Conservation (phyloP, 2,113 vertebrate species). For the Scortum barcoo region DNA sequence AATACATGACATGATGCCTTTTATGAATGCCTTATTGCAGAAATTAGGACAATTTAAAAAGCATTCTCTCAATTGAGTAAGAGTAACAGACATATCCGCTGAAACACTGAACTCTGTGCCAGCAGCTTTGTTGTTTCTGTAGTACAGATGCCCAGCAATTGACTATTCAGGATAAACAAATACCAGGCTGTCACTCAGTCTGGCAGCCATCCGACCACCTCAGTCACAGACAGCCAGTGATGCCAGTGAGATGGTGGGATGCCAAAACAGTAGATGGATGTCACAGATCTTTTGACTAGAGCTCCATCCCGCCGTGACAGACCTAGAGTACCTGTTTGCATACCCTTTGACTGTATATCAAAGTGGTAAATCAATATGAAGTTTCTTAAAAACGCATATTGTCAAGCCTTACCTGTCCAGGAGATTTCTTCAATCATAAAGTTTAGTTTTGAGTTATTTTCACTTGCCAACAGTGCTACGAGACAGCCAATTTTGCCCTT, state of each 20-base stretch:
- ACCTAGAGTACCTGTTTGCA: slow-evolving; percentile 35
- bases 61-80: slow-evolving; percentile 51
- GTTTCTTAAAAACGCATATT: slow-evolving; percentile 20
- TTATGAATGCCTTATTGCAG: slow-evolving; percentile 30
- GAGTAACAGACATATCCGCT: slow-evolving; percentile 54
- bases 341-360: slow-evolving; percentile 37
- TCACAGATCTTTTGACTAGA: slow-evolving; percentile 58
- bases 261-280: slow-evolving; percentile 64
- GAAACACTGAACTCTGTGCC: slow-evolving; percentile 61
- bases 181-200: slow-evolving; percentile 73
- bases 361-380: slow-evolving; percentile 20
- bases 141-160: slow-evolving; percentile 70
- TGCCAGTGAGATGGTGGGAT: slow-evolving; percentile 60
- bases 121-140: slow-evolving; percentile 69
- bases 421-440: not conserved
- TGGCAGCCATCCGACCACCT: slow-evolving; percentile 73
- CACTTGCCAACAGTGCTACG: not conserved
- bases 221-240: slow-evolving; percentile 60
- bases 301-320: slow-evolving; percentile 21
- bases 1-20: slow-evolving; percentile 31
- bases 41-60: slow-evolving; percentile 65
- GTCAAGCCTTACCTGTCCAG: slow-evolving; percentile 11
- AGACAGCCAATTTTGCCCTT: slow-evolving; percentile 9
- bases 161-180: slow-evolving; percentile 76
- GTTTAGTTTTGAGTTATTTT: slow-evolving; percentile 31